These are phyloP conservation scores for Pecten maximus DNA, from an alignment of 2,888 invertebrate species.

Conservation along the genomic window DNA sequence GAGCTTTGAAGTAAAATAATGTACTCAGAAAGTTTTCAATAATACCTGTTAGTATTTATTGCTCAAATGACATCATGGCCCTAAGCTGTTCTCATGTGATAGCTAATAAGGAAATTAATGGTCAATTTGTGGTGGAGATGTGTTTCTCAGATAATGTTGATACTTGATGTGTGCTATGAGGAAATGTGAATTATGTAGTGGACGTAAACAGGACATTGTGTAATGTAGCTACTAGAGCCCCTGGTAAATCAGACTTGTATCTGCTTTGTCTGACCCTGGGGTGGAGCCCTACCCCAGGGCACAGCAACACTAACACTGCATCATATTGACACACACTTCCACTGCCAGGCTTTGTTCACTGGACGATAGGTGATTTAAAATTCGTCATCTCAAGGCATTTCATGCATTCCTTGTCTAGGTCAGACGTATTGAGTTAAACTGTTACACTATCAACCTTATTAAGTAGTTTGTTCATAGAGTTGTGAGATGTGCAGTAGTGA, in stretches of 20 bases:
- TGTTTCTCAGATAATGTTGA: neutral
- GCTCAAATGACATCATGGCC: neutral
- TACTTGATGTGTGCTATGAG: neutral
- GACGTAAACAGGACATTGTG: neutral
- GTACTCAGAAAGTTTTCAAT: no score
- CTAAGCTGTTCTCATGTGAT: neutral
- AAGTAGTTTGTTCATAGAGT: no score
- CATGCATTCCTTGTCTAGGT: neutral
- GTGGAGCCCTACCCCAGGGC: constrained; percentile 23
- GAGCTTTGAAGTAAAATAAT: no score
- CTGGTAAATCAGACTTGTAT: neutral
- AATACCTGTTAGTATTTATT: neutral
- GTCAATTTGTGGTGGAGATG: neutral
- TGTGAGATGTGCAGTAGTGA: no score
- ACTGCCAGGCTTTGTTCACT: constrained; percentile 10
- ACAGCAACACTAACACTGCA: neutral
- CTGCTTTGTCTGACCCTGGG: neutral
- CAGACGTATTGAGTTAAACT: neutral
- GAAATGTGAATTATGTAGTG: neutral
- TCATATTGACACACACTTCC: constrained; percentile 13
- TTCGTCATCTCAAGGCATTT: neutral
- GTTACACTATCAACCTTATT: no score
- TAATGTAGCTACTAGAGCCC: neutral
- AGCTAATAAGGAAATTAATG: constrained; percentile 10
- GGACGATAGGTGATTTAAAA: neutral